Conservation (phyloP, 2,113 vertebrate species). For the Channa maculata region DNA sequence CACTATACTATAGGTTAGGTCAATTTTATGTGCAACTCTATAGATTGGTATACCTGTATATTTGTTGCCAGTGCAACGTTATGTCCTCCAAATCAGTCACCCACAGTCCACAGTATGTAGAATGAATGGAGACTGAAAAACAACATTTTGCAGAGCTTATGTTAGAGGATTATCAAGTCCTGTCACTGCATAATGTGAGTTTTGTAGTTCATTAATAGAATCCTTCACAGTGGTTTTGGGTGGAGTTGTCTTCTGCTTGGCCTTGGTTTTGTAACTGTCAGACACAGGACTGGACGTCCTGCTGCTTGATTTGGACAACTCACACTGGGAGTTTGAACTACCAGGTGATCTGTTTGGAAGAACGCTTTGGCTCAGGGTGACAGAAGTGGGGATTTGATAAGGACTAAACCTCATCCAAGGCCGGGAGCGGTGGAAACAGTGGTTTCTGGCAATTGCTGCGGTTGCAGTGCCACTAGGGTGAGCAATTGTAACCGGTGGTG, state of each 20-base stretch:
- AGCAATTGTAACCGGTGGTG: conserved; percentile 82
- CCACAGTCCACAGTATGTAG: not conserved
- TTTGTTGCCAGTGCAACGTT: not conserved
- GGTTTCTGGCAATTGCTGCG: conserved; percentile 83
- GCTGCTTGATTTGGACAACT: conserved; percentile 84
- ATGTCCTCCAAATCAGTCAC: not conserved
- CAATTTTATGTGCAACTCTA: conserved; percentile 11
- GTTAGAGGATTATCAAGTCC: conserved; percentile 86
- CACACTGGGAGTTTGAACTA: conserved; percentile 72
- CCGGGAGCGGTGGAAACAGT: conserved; percentile 84
- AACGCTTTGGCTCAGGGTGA: conserved; percentile 84
- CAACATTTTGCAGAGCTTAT: conserved; percentile 80
- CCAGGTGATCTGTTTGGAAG: conserved; percentile 78
- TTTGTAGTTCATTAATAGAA: conserved; percentile 87
- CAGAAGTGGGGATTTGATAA: conserved; percentile 89
- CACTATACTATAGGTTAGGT: not conserved
- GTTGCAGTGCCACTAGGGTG: conserved; percentile 85
- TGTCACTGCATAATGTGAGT: conserved; percentile 88
- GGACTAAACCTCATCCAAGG: conserved; percentile 92
- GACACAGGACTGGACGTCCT: conserved; percentile 84
- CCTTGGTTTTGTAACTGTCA: conserved; percentile 80
- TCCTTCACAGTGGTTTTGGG: conserved; percentile 82
- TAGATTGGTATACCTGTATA: not conserved
- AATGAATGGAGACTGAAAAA: not conserved
- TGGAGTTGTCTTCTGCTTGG: conserved; percentile 75